Base-by-base conservation (phyloP, 2,797 vertebrate species). In the Gymnopithys bicolor region DNA sequence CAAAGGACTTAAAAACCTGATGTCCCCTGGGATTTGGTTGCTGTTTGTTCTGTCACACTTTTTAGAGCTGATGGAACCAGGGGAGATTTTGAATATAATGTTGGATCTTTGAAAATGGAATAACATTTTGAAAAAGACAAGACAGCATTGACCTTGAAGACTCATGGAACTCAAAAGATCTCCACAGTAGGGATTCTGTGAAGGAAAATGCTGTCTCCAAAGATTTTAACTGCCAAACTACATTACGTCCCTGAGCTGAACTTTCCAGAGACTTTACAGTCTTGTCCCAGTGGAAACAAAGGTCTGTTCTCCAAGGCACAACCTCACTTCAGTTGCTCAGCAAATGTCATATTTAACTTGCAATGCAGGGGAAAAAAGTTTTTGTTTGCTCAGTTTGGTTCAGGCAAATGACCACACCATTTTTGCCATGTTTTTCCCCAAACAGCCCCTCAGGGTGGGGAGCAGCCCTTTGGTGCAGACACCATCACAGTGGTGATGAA, bases 201-300 rank as follows among this genome's bases (percentile, higher is more conserved):
- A 66, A 84, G 84, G 79, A 87, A 94, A 95, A 84, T 62, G 22
- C 33, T 87, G 37, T 59, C 76, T 94, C 49, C 75, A 62, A 90
- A 86, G 43, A n/a, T 73, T 83, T 81, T 51, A 81, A 58, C 51
- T 92, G 92, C 81, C 91, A 92, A 66, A 59, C 46, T 73, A 3
- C 35, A 12, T 92, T 48, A 58, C 52, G 37, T 67, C 49, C 46
- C 41, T 33, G 39, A 92, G 55, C 78, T 84, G 75, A 89, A 51
- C 49, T 89, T 95, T 89, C 82, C 93, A 87, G 68, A 74, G 49
- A 46, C 24, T 53, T 80, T 51, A 43, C 0, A 3, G 37, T 32
- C 60, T 80, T 91, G 60, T 58, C 79, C 68, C 71, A 37, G n/a
- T 94, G 93, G 89, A 94, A 96, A 94, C 35, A 68, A 37, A 80